phyloP scores from a whole-genome alignment of 2,797 vertebrate genomes.

The Loriculus beryllinus region DNA sequence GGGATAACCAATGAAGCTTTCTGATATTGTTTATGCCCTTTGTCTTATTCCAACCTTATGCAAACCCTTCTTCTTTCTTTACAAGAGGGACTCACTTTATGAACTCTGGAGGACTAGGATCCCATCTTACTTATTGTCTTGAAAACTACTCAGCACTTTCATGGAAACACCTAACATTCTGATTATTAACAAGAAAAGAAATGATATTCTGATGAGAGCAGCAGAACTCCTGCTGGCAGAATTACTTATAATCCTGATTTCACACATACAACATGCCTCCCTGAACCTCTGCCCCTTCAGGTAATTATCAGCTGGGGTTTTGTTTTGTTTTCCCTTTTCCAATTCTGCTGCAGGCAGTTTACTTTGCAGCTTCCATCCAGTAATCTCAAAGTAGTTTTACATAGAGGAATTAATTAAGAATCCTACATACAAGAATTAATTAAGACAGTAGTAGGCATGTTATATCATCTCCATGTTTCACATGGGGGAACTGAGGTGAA shows the following conservation, averaged over 20 bases:
- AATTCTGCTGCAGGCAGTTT: constrained; percentile 42
- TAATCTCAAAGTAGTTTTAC: constrained; percentile 46
- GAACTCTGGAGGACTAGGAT: not conserved
- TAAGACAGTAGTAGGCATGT: constrained; percentile 53
- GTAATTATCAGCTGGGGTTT: not conserved
- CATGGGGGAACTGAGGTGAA: constrained; percentile 55
- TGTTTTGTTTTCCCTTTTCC: constrained; percentile 31
- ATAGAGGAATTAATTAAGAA: constrained; percentile 53
- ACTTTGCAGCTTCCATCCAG: constrained; percentile 42
- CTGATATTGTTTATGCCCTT: not conserved
- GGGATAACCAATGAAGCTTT: not conserved
- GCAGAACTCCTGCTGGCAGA: constrained; percentile 17
- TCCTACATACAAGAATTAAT: constrained; percentile 35
- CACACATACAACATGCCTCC: not conserved
- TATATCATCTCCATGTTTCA: constrained; percentile 39
- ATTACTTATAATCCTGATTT: constrained; percentile 48
- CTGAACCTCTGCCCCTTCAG: constrained; percentile 16
- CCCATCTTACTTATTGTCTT: not conserved
- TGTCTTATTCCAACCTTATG: not conserved
- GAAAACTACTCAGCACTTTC: not conserved
- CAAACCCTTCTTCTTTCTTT: not conserved
- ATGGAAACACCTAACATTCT: not conserved
- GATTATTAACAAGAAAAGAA: constrained; percentile 20
- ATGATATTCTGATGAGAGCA: not conserved
- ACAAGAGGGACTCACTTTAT: not conserved